Evolutionary conservation across 2,888 invertebrate species (phyloP).

Genomic region (Deilephila elpenor): DNA sequence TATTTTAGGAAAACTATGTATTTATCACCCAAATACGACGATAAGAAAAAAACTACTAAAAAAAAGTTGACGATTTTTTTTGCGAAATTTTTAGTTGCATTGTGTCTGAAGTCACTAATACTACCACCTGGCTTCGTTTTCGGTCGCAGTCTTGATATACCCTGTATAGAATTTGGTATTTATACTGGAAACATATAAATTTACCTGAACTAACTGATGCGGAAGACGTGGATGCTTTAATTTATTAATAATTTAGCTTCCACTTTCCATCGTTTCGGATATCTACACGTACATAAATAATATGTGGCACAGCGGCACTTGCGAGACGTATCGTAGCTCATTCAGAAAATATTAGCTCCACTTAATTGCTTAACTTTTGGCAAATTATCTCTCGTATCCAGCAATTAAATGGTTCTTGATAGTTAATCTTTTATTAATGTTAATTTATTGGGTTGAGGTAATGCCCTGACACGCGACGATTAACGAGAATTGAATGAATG

Average conservation of each 20-base stretch:
- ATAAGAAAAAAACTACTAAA: too few species aligned
- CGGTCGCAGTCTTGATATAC: too few species aligned
- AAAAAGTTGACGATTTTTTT: too few species aligned
- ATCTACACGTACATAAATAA: slow-evolving; percentile 33
- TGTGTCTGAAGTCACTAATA: too few species aligned
- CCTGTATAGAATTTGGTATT: not conserved
- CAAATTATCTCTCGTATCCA: slow-evolving; percentile 57
- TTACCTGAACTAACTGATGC: not conserved
- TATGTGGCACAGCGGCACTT: slow-evolving; percentile 56
- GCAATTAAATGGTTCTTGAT: slow-evolving; percentile 52
- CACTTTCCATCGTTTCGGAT: not conserved
- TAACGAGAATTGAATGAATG: not conserved
- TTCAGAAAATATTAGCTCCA: slow-evolving; percentile 63
- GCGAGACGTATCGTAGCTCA: slow-evolving; percentile 62
- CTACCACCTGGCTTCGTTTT: too few species aligned
- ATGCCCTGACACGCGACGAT: not conserved
- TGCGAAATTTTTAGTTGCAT: too few species aligned
- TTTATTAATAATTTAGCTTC: slow-evolving; percentile 2
- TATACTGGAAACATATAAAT: not conserved
- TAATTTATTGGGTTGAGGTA: slow-evolving; percentile 41
- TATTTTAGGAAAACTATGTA: too few species aligned
- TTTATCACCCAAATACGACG: too few species aligned
- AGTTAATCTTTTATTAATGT: slow-evolving; percentile 49
- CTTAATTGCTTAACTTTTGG: slow-evolving; percentile 59
- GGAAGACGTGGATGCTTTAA: not conserved